These are phyloP conservation scores for Candidula unifasciata DNA, from an alignment of 2,888 invertebrate genomes.

Conservation along the genomic window DNA sequence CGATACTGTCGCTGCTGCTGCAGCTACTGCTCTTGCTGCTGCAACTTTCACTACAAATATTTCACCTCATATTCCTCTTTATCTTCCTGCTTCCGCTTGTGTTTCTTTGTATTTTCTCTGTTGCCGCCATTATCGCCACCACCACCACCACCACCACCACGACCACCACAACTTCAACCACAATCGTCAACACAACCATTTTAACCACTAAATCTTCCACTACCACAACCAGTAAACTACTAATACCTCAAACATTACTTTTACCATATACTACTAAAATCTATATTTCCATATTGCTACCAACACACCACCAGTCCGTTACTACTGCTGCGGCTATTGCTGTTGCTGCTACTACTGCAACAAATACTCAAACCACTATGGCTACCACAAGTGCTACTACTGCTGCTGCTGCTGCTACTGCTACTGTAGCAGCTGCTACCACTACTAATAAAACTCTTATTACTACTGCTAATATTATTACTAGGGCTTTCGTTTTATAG, in stretches of 20 bases:
- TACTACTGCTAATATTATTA: no score
- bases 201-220: background rate
- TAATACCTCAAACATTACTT: background rate
- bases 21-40: background rate
- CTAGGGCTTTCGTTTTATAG: no score
- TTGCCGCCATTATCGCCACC: background rate
- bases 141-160: conserved; percentile 11
- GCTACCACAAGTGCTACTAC: no score
- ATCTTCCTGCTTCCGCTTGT: no score
- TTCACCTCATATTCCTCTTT: background rate
- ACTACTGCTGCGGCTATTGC: no score
- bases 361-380: no score
- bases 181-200: background rate
- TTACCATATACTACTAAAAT: background rate
- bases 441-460: no score
- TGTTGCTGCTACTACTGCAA: no score
- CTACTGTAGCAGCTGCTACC: no score
- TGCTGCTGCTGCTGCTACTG: no score
- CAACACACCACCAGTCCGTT: no score
- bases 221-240: background rate
- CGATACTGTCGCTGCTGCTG: no score
- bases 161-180: background rate
- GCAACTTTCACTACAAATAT: background rate
- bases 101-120: background rate
- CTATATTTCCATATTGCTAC: background rate